These are phyloP conservation scores for Penaeus monodon DNA, from an alignment of 2,888 invertebrate genomes.

Conservation along the genomic window DNA sequence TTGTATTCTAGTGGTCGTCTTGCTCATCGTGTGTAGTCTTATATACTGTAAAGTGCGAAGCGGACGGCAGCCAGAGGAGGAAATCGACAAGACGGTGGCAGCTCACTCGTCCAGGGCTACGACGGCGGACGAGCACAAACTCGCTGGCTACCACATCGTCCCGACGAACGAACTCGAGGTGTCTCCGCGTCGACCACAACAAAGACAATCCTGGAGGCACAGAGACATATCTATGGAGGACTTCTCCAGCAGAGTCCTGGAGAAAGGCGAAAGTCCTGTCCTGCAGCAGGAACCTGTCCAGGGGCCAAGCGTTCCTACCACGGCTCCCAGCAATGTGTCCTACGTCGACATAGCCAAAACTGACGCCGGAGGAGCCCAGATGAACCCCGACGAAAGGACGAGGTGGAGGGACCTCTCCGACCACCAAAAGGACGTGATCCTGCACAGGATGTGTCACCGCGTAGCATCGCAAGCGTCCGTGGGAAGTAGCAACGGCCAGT, in stretches of 20 bases:
- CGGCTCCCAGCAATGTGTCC: constrained; percentile 50
- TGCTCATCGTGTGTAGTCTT: constrained; percentile 30
- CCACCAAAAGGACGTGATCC: constrained; percentile 21
- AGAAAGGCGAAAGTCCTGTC: constrained; percentile 10
- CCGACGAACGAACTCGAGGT: constrained; percentile 47
- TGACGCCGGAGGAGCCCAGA: constrained; percentile 39
- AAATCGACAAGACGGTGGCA: constrained; percentile 14
- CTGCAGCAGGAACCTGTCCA: constrained; percentile 2
- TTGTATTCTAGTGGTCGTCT: constrained; percentile 42
- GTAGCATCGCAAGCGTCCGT: constrained; percentile 35
- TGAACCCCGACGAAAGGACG: constrained; percentile 3
- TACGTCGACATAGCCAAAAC: constrained; percentile 63
- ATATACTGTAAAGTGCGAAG: constrained; percentile 41
- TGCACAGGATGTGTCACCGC: constrained; percentile 22
- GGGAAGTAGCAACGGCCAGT: constrained; percentile 22
- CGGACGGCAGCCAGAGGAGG: constrained; percentile 23
- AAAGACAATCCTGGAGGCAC: constrained; percentile 5
- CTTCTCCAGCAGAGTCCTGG: background rate
- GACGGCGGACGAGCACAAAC: constrained; percentile 26
- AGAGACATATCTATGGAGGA: constrained; percentile 8
- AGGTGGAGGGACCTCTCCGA: constrained; percentile 34
- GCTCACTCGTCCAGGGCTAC: constrained; percentile 36
- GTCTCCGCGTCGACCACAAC: constrained; percentile 13
- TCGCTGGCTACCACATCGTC: constrained; percentile 48
- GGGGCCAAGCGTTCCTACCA: background rate